Evolutionary conservation across 2,888 invertebrate species (phyloP), one percentile per base, ranked within the genome.

Genomic region (Nomada ruficornis): DNA sequence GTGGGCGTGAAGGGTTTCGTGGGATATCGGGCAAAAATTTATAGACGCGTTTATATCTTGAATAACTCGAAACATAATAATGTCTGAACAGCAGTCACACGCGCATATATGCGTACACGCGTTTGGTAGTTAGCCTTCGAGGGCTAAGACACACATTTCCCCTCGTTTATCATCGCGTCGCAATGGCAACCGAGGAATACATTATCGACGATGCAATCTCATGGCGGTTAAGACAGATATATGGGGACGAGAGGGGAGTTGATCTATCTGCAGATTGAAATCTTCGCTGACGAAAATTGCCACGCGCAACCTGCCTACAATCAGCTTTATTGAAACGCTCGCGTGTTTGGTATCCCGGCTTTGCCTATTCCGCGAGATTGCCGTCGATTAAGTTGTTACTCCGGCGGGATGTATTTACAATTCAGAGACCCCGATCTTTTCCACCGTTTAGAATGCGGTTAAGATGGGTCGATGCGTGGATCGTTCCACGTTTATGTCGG

Each of bases 271-370:
- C 26, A 47, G 67, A 73, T 70, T 50, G 65, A 76, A 76, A 73
- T 77, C 69, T 73, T 65, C 50, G 20, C n/a, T 67, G 63, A 50
- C 54, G 81, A 76, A 80, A 81, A 82, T 81, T 81, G 76, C 74
- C 50, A 42, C 42, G 15, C 52, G 68, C 20, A 18, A 42, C n/a
- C 54, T 20, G 44, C 26, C 23, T 47, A 7, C 52, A 57, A 60
- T 69, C 55, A 63, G 62, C 36, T 75, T 80, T 57, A 76, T 80
- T 57, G 71, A 72, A 67, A 65, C 57, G 70, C 50, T 68, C 60
- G 74, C 60, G 75, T 63, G 71, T 59, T 68, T 23, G 67, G 68
- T 68, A 80, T 65, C 69, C 29, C 47, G 42, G 60, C 55, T 55
- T 50, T 42, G 74, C 50, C 63, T 36, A 70, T 67, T 36, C 15